Conservation (phyloP, 2,113 vertebrate genomes). For the Thunnus maccoyii region DNA sequence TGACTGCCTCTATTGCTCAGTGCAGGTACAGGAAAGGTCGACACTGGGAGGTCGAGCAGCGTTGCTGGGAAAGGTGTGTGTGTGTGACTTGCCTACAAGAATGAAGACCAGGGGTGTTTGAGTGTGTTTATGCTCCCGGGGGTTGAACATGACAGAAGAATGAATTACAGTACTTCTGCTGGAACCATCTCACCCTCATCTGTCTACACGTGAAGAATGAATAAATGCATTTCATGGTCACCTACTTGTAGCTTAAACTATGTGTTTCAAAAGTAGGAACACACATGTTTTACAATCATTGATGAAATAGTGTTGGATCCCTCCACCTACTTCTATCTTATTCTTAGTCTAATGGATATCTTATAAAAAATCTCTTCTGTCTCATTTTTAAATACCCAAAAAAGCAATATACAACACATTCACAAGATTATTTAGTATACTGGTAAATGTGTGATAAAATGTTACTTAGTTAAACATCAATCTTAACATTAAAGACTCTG, state of each 20-base stretch:
- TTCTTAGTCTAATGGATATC: too few species aligned
- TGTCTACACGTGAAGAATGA: constrained; percentile 1
- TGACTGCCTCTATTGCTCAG: constrained; percentile 14
- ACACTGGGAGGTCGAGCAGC: neutral
- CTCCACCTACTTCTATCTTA: too few species aligned
- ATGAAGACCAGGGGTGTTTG: constrained; percentile 25
- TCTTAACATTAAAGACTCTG: too few species aligned
- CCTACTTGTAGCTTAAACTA: neutral
- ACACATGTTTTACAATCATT: too few species aligned
- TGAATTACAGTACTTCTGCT: constrained; percentile 36
- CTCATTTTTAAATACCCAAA: too few species aligned
- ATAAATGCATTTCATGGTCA: constrained; percentile 14
- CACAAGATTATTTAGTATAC: too few species aligned
- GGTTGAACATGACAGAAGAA: constrained; percentile 42
- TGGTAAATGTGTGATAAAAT: too few species aligned
- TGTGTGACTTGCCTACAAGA: constrained; percentile 6
- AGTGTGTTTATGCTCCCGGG: constrained; percentile 17
- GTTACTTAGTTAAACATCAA: too few species aligned
- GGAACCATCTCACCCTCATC: constrained; percentile 1
- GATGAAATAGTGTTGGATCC: too few species aligned
- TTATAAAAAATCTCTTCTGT: too few species aligned
- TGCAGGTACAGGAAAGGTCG: constrained; percentile 32
- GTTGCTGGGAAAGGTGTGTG: constrained; percentile 1
- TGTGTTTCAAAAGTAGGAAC: neutral
- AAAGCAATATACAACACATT: too few species aligned